Evolutionary conservation across 2,797 vertebrate genomes (phyloP).

Genomic region (Myotis planiceps): DNA sequence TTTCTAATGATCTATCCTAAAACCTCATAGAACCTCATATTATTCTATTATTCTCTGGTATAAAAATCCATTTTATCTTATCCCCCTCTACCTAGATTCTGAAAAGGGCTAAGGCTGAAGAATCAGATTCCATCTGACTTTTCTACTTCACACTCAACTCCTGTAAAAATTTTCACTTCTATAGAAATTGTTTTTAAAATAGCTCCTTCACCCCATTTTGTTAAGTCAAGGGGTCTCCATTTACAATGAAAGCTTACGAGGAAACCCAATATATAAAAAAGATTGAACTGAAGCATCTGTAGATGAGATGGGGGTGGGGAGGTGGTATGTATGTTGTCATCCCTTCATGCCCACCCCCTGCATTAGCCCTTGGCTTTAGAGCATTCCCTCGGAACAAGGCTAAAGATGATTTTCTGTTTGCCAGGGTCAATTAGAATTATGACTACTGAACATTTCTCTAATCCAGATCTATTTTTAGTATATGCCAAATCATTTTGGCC

Average conservation of each 20-base stretch:
- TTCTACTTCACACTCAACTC: background rate
- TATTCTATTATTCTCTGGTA: background rate
- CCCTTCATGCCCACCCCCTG: background rate
- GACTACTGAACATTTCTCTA: conserved; percentile 22
- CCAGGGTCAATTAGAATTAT: background rate
- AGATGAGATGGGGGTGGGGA: background rate
- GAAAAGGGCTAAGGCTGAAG: background rate
- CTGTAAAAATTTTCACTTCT: background rate
- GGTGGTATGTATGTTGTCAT: background rate
- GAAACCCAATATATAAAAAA: background rate
- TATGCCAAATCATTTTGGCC: conserved; percentile 26
- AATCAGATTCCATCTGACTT: conserved; percentile 25
- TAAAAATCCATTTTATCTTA: background rate
- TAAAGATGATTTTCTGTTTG: conserved; percentile 5
- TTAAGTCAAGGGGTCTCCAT: background rate
- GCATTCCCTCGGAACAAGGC: background rate
- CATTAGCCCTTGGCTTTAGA: background rate
- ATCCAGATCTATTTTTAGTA: conserved; percentile 41
- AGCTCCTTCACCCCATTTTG: background rate
- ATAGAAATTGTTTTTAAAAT: conserved; percentile 24
- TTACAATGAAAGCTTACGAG: background rate
- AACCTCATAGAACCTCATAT: conserved; percentile 1
- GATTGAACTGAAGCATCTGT: background rate
- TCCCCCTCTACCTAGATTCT: background rate
- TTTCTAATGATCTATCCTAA: conserved; percentile 44